Conservation (phyloP, 2,113 vertebrate genomes). For the Oenanthe oenanthe region DNA sequence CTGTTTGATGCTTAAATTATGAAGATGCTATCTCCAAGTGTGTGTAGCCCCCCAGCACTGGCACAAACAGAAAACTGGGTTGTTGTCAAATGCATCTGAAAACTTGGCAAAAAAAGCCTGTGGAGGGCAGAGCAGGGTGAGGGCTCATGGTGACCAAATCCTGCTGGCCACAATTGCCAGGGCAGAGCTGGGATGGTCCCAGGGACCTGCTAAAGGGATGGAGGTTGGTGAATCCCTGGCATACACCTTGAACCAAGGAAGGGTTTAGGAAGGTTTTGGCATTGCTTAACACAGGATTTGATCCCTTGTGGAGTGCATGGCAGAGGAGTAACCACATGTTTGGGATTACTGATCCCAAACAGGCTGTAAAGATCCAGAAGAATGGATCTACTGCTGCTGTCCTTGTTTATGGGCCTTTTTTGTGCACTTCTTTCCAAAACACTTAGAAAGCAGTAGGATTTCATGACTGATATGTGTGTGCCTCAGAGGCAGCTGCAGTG, state of each 20-base stretch:
- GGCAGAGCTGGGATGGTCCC: not conserved
- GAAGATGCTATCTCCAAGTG: not conserved
- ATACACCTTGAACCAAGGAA: not conserved
- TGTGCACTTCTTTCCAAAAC: not conserved
- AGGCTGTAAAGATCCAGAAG: not conserved
- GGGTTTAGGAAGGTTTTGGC: not conserved
- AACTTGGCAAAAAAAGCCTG: not conserved
- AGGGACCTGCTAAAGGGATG: not conserved
- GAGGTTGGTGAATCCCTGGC: not conserved
- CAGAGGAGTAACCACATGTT: not conserved
- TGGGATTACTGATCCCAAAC: not conserved
- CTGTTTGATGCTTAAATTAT: not conserved
- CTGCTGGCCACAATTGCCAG: not conserved
- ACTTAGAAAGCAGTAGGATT: not conserved
- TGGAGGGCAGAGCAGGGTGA: not conserved
- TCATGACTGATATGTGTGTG: not conserved
- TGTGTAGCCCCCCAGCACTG: fast-evolving
- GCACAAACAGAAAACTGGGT: not conserved
- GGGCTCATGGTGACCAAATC: not conserved
- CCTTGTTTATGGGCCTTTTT: not conserved
- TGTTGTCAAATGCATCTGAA: not conserved
- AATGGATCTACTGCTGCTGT: not conserved
- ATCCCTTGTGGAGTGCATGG: not conserved
- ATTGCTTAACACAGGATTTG: not conserved
- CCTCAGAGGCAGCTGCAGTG: not conserved